Evolutionary conservation across 2,888 invertebrate species (phyloP).

Genomic region (Drosophila setosimentum): DNA sequence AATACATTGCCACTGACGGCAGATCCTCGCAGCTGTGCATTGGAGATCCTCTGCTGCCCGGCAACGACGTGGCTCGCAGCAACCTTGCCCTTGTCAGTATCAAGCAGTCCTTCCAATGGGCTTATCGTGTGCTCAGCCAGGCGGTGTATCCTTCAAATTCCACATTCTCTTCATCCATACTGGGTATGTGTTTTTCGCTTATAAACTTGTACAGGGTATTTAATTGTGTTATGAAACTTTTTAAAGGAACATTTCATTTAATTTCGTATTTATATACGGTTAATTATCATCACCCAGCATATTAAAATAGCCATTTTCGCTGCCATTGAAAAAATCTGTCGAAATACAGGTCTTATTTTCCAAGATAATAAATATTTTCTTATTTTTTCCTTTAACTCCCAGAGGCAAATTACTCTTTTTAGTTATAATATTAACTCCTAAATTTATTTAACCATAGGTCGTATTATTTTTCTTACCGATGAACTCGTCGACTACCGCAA

Average conservation of each 20-base stretch:
- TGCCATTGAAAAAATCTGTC: not conserved
- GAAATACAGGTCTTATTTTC: not conserved
- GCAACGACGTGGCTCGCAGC: slow-evolving; percentile 98
- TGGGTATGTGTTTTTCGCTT: slow-evolving; percentile 84
- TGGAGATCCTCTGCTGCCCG: slow-evolving; percentile 97
- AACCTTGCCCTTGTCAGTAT: slow-evolving; percentile 90
- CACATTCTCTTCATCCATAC: slow-evolving; percentile 87
- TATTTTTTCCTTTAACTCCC: not conserved
- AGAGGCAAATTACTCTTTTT: not conserved
- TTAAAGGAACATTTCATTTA: not conserved
- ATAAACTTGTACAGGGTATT: not conserved
- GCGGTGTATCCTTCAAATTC: slow-evolving; percentile 88
- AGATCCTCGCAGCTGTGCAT: slow-evolving; percentile 97
- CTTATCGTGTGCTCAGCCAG: slow-evolving; percentile 93
- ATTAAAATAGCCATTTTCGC: not conserved
- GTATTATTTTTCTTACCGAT: slow-evolving; percentile 96
- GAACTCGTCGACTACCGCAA: slow-evolving; percentile 90
- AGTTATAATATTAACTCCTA: not conserved
- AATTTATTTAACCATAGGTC: slow-evolving; percentile 86
- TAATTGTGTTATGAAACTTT: not conserved
- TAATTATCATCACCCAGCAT: not conserved
- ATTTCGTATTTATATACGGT: not conserved
- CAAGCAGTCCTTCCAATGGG: slow-evolving; percentile 98
- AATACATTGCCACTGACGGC: slow-evolving; percentile 96
- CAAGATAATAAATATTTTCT: not conserved